Percentiles rank a stretch among this genome's conserved stretches.
phyloP scores from a whole-genome alignment of 2,797 vertebrate genomes.

The Argyrosomus regius region DNA sequence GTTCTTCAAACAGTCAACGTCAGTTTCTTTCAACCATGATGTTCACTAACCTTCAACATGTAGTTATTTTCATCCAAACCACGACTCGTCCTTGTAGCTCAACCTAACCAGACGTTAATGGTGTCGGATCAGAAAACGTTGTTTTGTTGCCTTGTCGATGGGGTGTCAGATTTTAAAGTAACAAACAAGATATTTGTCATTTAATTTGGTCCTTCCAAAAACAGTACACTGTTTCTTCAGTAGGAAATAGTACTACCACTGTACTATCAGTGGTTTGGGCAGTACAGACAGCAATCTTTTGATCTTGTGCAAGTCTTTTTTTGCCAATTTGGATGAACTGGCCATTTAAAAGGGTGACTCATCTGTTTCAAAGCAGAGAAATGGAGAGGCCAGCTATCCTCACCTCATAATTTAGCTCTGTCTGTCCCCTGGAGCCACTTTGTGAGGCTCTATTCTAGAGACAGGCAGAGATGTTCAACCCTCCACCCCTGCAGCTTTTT shows the following conservation, averaged over 20 bases:
- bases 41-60: neutral
- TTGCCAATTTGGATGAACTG: constrained; percentile 4
- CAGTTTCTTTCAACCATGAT: neutral
- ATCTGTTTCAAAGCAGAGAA: constrained; percentile 16
- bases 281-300: neutral
- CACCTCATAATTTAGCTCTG: constrained; percentile 59
- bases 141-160: neutral
- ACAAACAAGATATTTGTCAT: neutral
- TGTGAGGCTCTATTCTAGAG: constrained; percentile 40
- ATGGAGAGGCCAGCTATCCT: constrained; percentile 32
- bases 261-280: neutral
- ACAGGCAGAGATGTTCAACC: constrained; percentile 46
- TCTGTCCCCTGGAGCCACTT: constrained; percentile 46
- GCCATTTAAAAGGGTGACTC: constrained; percentile 18
- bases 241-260: neutral
- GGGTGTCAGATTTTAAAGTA: neutral
- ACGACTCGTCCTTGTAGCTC: neutral
- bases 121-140: neutral
- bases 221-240: neutral
- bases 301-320: neutral
- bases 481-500: constrained; percentile 39
- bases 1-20: neutral
- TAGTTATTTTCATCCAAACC: neutral
- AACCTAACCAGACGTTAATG: neutral
- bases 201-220: neutral